Evolutionary conservation across 2,797 vertebrate species (phyloP).

Genomic region (Gephyroberyx darwinii): DNA sequence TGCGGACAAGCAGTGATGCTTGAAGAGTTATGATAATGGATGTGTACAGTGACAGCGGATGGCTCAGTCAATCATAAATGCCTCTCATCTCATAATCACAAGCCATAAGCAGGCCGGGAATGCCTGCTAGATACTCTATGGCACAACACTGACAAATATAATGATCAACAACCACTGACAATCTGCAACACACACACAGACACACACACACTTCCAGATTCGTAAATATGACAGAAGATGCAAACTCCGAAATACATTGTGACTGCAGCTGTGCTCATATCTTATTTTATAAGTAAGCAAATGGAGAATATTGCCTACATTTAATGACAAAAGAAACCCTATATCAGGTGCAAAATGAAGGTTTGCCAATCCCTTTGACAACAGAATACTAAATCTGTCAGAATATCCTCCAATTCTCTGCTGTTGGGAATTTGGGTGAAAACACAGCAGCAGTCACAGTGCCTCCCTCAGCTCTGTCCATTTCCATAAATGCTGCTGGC

Average conservation of each 20-base stretch:
- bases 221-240: conserved; percentile 47
- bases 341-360: conserved; percentile 65
- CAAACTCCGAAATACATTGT: conserved; percentile 29
- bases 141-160: conserved; percentile 67
- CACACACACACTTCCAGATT: conserved; percentile 30
- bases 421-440: conserved; percentile 71
- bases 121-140: conserved; percentile 61
- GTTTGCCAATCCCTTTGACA: conserved; percentile 64
- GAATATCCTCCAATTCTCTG: conserved; percentile 54
- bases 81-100: conserved; percentile 78
- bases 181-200: conserved; percentile 37
- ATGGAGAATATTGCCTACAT: conserved; percentile 41
- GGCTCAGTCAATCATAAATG: conserved; percentile 78
- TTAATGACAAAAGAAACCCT: conserved; percentile 65
- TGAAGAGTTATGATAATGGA: conserved; percentile 72
- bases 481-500: conserved; percentile 89
- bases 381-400: conserved; percentile 64
- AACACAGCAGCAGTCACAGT: conserved; percentile 67
- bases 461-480: conserved; percentile 80
- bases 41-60: conserved; percentile 72
- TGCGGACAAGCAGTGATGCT: conserved; percentile 60
- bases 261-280: conserved; percentile 32
- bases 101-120: conserved; percentile 74
- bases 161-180: conserved; percentile 71
- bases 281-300: conserved; percentile 53